These are phyloP conservation scores for Huso huso DNA, from an alignment of 2,797 vertebrate species.

Conservation along the genomic window DNA sequence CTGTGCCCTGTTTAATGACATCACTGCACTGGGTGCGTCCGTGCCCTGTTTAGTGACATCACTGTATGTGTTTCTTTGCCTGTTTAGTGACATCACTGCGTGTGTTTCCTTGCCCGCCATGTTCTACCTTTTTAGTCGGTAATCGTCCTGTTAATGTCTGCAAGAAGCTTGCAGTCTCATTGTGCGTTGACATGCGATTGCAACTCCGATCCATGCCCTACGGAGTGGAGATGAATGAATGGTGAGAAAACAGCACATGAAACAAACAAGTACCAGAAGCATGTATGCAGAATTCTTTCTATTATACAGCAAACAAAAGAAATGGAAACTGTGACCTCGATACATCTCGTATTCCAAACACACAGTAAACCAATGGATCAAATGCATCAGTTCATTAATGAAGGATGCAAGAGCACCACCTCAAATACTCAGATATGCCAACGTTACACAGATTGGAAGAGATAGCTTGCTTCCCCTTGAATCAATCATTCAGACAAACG, in stretches of 20 bases:
- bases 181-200: slow-evolving; percentile 99
- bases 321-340: no score
- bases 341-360: no score
- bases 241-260: slow-evolving; percentile 59
- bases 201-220: slow-evolving; percentile 99
- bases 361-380: no score
- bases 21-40: background rate
- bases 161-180: slow-evolving; percentile 99
- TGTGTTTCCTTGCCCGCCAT: slow-evolving; percentile 20
- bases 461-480: no score
- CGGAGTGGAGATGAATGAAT: slow-evolving; percentile 90
- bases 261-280: background rate
- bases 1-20: no score
- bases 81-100: background rate
- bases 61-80: background rate
- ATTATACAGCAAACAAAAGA: no score
- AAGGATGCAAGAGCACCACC: no score
- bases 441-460: no score
- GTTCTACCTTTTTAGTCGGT: slow-evolving; percentile 99
- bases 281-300: background rate
- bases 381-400: no score
- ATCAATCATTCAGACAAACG: no score
- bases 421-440: no score
- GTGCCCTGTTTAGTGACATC: background rate
- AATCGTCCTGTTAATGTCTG: slow-evolving; percentile 99